Conservation (phyloP, 64 coral and sea anemone species). For the Pocillopora verrucosa region DNA sequence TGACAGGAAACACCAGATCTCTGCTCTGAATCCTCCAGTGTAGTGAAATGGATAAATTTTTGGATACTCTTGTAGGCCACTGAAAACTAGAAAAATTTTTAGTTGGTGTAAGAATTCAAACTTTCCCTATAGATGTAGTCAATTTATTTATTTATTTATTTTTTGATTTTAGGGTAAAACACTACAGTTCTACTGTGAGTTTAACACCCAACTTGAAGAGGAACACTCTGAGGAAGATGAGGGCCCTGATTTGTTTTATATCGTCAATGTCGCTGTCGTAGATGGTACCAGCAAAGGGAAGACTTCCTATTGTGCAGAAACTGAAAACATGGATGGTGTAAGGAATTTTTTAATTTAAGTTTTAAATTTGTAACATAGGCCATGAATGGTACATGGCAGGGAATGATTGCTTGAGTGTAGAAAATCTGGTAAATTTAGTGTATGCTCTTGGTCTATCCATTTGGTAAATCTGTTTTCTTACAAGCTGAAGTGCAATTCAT, state of each 20-base stretch:
- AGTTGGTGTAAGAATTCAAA: no score
- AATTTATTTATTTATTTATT: background rate
- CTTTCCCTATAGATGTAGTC: background rate
- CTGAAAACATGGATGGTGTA: conserved; percentile 95
- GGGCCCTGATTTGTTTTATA: conserved; percentile 68
- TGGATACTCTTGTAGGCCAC: no score
- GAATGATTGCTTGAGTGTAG: no score
- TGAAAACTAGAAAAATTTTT: no score
- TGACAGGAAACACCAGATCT: no score
- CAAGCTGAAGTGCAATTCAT: no score
- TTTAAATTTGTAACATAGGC: no score
- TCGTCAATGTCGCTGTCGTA: conserved; percentile 75
- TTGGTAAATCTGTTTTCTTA: no score
- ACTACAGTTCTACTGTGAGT: conserved; percentile 89
- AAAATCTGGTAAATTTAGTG: no score
- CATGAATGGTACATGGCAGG: no score
- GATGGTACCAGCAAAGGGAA: conserved; percentile 52
- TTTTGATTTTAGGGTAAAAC: conserved; percentile 67
- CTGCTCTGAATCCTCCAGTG: no score
- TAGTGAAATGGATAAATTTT: no score
- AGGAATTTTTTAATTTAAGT: background rate
- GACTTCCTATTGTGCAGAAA: conserved; percentile 83
- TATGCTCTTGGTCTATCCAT: background rate
- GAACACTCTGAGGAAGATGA: background rate
- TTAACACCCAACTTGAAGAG: conserved; percentile 54